Conservation (phyloP, 2,888 invertebrate genomes). For the Emmelina monodactyla region DNA sequence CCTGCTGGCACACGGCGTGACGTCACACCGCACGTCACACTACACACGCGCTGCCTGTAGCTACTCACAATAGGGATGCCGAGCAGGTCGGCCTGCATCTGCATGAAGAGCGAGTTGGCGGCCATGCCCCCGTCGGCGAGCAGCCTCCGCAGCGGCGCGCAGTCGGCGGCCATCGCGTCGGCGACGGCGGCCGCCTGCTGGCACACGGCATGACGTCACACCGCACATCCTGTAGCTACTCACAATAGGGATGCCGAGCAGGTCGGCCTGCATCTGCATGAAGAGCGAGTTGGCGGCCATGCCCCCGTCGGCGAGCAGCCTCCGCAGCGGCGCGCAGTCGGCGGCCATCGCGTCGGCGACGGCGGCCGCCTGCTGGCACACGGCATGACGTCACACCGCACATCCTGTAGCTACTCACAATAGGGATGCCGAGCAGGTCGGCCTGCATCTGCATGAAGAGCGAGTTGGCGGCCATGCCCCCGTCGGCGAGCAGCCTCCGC, state of each 20-base stretch:
- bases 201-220: conserved; percentile 86
- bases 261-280: conserved; percentile 93
- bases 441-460: too few species aligned
- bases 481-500: too few species aligned
- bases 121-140: conserved; percentile 96
- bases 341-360: conserved; percentile 82
- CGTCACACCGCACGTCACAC: too few species aligned
- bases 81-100: conserved; percentile 90
- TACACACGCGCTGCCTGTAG: too few species aligned
- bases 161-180: conserved; percentile 81
- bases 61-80: conserved; percentile 85
- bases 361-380: conserved; percentile 91
- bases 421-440: too few species aligned
- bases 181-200: conserved; percentile 94
- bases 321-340: conserved; percentile 78
- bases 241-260: conserved; percentile 82
- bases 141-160: conserved; percentile 70
- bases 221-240: conserved; percentile 81
- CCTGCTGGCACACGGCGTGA: too few species aligned
- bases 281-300: conserved; percentile 87
- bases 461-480: too few species aligned
- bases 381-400: too few species aligned
- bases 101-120: conserved; percentile 84
- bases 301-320: conserved; percentile 90
- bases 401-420: too few species aligned